A percentile compares a stretch with the other conserved stretches of the same genome.
Evolutionary conservation across 2,888 invertebrate species (phyloP).

Genomic region (Platycnemis pennipes): DNA sequence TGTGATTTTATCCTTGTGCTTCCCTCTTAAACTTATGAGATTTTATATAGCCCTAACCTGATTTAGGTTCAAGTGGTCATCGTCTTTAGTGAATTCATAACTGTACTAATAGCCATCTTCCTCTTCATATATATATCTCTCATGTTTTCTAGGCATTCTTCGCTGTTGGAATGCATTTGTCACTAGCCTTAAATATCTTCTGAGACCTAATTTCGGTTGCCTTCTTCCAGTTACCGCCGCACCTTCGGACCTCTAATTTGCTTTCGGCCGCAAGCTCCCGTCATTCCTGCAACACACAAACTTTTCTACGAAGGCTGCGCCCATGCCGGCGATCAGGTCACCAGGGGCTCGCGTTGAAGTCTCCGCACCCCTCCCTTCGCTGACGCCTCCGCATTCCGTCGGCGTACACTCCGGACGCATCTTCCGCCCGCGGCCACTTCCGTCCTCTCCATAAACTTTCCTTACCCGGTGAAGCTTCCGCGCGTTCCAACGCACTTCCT

Average conservation of each 20-base stretch:
- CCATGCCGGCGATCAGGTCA: not conserved
- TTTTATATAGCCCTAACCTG: too few relatives aligned
- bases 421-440: constrained; percentile 54
- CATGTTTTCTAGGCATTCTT: not conserved
- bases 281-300: not conserved
- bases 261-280: not conserved
- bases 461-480: constrained; percentile 20
- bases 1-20: too few relatives aligned
- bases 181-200: not conserved
- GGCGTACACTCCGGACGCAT: constrained; percentile 29
- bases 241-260: not conserved
- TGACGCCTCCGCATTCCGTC: constrained; percentile 16
- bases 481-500: constrained; percentile 36
- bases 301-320: not conserved
- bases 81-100: not conserved
- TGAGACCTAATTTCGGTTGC: not conserved
- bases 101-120: not conserved
- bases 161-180: not conserved
- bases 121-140: not conserved
- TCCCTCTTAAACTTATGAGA: too few relatives aligned
- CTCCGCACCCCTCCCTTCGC: not conserved
- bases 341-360: not conserved
- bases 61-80: not conserved
- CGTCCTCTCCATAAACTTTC: constrained; percentile 40
- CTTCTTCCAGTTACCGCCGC: not conserved